Evolutionary conservation across 2,888 invertebrate species (phyloP), one percentile per base, ranked within the genome.

Genomic region (Tipula helvola): DNA sequence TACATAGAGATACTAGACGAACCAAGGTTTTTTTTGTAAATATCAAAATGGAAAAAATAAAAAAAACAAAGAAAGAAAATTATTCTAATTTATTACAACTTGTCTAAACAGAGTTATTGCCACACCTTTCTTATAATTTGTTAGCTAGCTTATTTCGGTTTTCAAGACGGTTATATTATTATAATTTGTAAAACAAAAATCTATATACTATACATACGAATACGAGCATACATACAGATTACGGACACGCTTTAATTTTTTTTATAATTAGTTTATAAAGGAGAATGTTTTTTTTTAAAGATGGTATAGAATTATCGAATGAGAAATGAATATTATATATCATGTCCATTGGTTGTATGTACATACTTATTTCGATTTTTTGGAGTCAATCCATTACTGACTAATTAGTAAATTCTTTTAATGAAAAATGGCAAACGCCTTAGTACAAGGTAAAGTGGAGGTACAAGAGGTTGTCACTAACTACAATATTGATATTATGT

Each of bases 71-170:
- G 28, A 28, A 13, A n/a, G 5, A 71, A 71, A 71, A 71, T 28
- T 71, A 18, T 71, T 71, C 28, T 71, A 71, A 71, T 71, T 71
- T 71, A 71, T 84, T 84, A 84, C 41, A 41, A 84, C 16, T 84
- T 84, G 84, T 84, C 84, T 84, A 39, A 84, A 16, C 84, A 84
- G 84, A 84, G 84, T 84, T 84, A 84, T 84, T 84, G 84, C 84
- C 84, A 84, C 84, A 84, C 84, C 84, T 84, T 84, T 71, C 71
- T 71, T 71, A 71, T 71, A 71, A 71, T 71, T 71, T 71, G 71
- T 71, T 71, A 28, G 71, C 28, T 71, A 28, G 10, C 12, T 71
- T 12, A 7, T 71, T 71, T 71, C 28, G 71, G 71, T 71, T 28
- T 71, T 28, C 71, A 28, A 71, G 2, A 71, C 28, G 18, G 71